A percentile compares a stretch with the other conserved stretches of the same genome.
Evolutionary conservation across 2,113 vertebrate genomes (phyloP).

Genomic region (Gracilinanus agilis): DNA sequence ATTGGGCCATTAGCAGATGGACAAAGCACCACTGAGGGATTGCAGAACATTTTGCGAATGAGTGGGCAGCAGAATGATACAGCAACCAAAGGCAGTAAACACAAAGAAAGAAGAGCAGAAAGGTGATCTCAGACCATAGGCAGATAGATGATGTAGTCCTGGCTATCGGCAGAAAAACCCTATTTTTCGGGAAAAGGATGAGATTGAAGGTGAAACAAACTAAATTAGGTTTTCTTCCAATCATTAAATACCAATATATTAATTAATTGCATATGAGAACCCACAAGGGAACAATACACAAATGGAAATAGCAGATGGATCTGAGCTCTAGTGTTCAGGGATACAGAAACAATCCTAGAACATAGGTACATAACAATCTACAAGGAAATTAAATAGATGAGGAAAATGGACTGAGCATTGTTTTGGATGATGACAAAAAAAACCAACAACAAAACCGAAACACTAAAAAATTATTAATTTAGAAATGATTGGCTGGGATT

Average conservation of each 20-base stretch:
- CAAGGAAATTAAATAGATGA: conserved; percentile 87
- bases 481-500: conserved; percentile 89
- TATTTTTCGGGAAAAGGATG: conserved; percentile 76
- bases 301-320: conserved; percentile 87
- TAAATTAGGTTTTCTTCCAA: conserved; percentile 81
- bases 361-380: conserved; percentile 86
- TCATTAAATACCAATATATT: conserved; percentile 77
- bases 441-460: conserved; percentile 81
- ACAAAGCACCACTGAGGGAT: conserved; percentile 80
- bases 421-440: conserved; percentile 85
- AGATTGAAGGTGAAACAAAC: conserved; percentile 74
- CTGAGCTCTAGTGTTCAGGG: conserved; percentile 83
- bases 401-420: conserved; percentile 83
- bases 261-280: conserved; percentile 82
- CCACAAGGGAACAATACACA: conserved; percentile 86
- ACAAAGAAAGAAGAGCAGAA: conserved; percentile 78
- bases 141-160: conserved; percentile 52
- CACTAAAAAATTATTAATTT: conserved; percentile 88
- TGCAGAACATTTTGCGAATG: conserved; percentile 66
- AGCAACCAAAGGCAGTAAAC: conserved; percentile 78
- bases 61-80: conserved; percentile 66
- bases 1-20: conserved; percentile 76
- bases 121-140: conserved; percentile 71
- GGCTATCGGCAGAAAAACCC: conserved; percentile 71
- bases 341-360: conserved; percentile 84